phyloP scores from a whole-genome alignment of 2,888 invertebrate genomes.

The Sphinx pinastri region DNA sequence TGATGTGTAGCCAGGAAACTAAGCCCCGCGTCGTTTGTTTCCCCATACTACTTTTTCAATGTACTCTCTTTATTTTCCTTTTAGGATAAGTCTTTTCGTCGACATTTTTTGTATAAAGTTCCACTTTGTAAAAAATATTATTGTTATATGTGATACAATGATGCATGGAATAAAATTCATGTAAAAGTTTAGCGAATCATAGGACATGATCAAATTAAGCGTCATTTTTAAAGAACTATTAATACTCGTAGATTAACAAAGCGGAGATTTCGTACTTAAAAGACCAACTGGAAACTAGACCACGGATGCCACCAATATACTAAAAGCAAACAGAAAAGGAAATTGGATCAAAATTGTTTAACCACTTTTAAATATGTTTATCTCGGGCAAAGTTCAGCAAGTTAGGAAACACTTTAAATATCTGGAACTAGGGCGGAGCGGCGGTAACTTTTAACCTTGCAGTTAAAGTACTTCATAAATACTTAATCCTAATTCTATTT shows the following conservation, averaged over 20 bases:
- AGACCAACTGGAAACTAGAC: no score
- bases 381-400: neutral
- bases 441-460: neutral
- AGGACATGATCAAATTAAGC: no score
- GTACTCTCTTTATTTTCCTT: neutral
- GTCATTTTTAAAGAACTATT: no score
- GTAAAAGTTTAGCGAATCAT: no score
- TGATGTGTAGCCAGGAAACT: slow-evolving; percentile 36
- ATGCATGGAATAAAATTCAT: no score
- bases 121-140: no score
- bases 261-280: no score
- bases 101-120: neutral
- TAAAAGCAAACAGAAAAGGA: no score
- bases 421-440: neutral
- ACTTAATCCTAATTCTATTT: slow-evolving; percentile 4
- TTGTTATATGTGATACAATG: no score
- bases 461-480: neutral
- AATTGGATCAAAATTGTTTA: no score
- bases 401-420: neutral
- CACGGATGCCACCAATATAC: no score
- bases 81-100: neutral
- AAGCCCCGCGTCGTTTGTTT: slow-evolving; percentile 35
- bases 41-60: slow-evolving; percentile 32
- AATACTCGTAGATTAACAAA: no score
- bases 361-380: neutral